Conservation (phyloP, 2,797 vertebrate species). For the Microctenopoma stevenorrisi region DNA sequence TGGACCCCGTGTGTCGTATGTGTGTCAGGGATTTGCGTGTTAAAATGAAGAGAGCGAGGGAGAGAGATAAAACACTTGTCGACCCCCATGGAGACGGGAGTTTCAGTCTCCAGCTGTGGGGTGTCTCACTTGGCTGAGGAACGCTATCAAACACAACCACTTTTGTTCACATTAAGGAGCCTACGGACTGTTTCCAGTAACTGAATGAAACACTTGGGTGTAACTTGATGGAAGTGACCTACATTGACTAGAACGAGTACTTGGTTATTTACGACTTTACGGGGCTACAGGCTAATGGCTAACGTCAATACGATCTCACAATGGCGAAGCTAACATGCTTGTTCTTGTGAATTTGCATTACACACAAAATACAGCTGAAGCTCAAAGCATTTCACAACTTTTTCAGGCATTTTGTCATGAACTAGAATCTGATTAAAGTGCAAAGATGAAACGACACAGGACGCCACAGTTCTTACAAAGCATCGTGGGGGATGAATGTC, state of each 20-base stretch:
- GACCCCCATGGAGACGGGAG: not conserved
- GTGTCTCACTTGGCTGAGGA: not conserved
- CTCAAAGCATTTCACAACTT: not conserved
- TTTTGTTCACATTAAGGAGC: too few species aligned
- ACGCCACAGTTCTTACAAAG: not conserved
- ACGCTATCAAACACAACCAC: not conserved
- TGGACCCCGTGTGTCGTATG: conserved; percentile 5
- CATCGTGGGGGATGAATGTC: not conserved
- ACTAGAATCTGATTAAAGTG: not conserved
- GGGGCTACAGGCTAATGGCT: not conserved
- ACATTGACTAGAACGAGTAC: not conserved
- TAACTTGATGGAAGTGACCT: not conserved
- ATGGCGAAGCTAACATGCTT: not conserved
- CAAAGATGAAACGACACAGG: not conserved
- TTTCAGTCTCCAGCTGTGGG: not conserved
- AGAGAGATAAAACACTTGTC: conserved; percentile 11
- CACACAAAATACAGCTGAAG: not conserved
- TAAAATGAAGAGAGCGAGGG: not conserved
- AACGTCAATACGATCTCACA: not conserved
- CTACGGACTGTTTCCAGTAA: not conserved
- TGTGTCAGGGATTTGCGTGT: not conserved
- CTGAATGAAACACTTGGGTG: not conserved
- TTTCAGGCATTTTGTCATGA: not conserved
- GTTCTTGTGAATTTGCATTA: not conserved
- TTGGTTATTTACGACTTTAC: not conserved